Base-by-base conservation (phyloP, 2,113 vertebrate genomes). In the Odontesthes bonariensis region DNA sequence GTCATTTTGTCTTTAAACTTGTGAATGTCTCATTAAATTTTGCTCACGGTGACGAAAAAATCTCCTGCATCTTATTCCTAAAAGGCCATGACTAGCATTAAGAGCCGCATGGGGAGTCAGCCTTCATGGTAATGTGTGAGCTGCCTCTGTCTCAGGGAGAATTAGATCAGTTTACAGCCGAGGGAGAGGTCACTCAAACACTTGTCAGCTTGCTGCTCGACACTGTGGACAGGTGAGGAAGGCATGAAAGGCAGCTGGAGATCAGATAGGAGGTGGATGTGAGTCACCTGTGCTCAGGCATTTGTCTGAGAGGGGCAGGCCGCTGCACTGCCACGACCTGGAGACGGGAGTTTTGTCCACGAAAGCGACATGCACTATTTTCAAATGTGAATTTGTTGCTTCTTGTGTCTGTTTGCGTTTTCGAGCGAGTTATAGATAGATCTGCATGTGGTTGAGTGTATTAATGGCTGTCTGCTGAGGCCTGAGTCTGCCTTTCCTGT, bases 171-270 rank as follows among this genome's bases (percentile, higher is more conserved):
- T 5, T 66, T 75, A 56, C 69, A 19, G 66, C 77, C 54, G 57
- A n/a, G 59, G 68, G 63, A 54, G 51, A 57, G 31, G 82, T 71
- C 73, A 65, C 59, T 66, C 27, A 42, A 40, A 60, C 72, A 33
- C 56, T 67, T 47, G 54, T 12, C 19, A 20, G 6, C 42, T 1
- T 14, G 27, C 53, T 23, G 69, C 65, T 6, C 17, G 73, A 82
- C 54, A 7, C 19, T 4, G 35, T 35, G 12, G 82, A 79, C 85
- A 90, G 85, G 82, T 85, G 88, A 85, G 65, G 75, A 70, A 58
- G 85, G n/a, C 10, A 14, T 61, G 54, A 77, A 85, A 72, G 42
- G 69, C 75, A 88, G 83, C 79, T 82, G 86, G 14, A 6, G 74
- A 56, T 65, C 65, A 66, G 68, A 70, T 82, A 54, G 62, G 67